These are phyloP conservation scores for Craterocephalus amniculus DNA, from an alignment of 2,797 vertebrate genomes.

Conservation along the genomic window DNA sequence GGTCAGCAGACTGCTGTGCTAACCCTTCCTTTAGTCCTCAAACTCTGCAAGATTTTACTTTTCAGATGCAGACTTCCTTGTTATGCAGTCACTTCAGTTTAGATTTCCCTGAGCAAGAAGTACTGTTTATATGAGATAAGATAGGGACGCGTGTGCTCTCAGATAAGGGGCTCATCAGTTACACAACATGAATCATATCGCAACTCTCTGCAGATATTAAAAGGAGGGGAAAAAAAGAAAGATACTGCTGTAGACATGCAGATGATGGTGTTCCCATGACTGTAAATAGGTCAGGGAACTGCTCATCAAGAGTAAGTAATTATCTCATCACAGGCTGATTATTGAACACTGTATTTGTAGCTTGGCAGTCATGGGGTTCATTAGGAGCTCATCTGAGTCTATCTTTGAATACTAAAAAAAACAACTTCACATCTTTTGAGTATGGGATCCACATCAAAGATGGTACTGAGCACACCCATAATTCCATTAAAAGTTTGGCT, in stretches of 20 bases:
- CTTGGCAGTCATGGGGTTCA: conserved; percentile 51
- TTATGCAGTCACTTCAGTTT: conserved; percentile 27
- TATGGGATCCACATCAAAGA: too few relatives aligned
- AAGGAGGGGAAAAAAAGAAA: background rate
- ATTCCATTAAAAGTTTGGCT: too few relatives aligned
- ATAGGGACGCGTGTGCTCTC: conserved; percentile 8
- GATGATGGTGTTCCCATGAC: conserved; percentile 39
- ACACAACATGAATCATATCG: conserved; percentile 22
- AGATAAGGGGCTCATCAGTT: conserved; percentile 34
- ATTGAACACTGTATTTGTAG: conserved; percentile 46
- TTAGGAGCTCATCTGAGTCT: conserved; percentile 49
- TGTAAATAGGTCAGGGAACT: conserved; percentile 62
- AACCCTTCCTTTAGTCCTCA: conserved; percentile 11
- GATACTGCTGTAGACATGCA: conserved; percentile 7
- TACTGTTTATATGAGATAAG: conserved; percentile 7
- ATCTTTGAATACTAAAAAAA: conserved; percentile 19
- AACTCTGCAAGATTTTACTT: conserved; percentile 38
- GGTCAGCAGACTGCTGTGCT: conserved; percentile 30
- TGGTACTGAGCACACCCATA: too few relatives aligned
- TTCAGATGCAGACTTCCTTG: background rate
- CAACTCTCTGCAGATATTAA: conserved; percentile 21
- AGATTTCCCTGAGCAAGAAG: conserved; percentile 24
- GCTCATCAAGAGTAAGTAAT: conserved; percentile 70
- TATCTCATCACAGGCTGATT: conserved; percentile 63
- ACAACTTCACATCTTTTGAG: too few relatives aligned